These are phyloP conservation scores for Priocnemis perturbator DNA, from an alignment of 2,888 invertebrate genomes.

Conservation along the genomic window DNA sequence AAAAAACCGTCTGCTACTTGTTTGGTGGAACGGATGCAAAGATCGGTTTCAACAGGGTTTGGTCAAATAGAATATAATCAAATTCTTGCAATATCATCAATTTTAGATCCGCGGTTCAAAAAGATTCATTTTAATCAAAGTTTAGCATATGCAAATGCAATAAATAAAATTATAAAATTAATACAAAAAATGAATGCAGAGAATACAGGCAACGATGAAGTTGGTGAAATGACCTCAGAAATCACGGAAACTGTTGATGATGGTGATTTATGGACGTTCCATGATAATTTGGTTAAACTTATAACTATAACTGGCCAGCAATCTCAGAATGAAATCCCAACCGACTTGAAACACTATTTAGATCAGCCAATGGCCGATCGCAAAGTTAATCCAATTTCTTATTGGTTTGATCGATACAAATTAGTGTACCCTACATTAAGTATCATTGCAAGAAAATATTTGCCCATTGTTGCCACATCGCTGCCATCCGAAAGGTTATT, in stretches of 20 bases:
- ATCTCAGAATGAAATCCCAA: no score
- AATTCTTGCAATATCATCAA: neutral
- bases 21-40: neutral
- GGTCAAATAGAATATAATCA: neutral
- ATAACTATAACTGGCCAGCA: neutral
- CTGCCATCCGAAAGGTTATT: conserved; percentile 2
- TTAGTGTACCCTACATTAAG: neutral
- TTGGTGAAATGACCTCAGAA: neutral
- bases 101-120: conserved; percentile 11
- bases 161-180: neutral
- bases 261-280: neutral
- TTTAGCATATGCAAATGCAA: neutral
- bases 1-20: neutral
- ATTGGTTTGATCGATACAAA: neutral
- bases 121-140: conserved; percentile 2
- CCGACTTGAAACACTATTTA: no score
- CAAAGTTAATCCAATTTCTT: neutral
- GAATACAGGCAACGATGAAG: neutral
- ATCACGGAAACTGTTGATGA: no score
- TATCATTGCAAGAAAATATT: neutral
- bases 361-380: neutral
- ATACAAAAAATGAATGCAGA: no score
- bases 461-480: neutral
- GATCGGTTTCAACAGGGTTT: neutral
- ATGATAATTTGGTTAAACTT: neutral